Evolutionary conservation across 2,797 vertebrate species (phyloP).

Genomic region (Sebastes wilsoni): DNA sequence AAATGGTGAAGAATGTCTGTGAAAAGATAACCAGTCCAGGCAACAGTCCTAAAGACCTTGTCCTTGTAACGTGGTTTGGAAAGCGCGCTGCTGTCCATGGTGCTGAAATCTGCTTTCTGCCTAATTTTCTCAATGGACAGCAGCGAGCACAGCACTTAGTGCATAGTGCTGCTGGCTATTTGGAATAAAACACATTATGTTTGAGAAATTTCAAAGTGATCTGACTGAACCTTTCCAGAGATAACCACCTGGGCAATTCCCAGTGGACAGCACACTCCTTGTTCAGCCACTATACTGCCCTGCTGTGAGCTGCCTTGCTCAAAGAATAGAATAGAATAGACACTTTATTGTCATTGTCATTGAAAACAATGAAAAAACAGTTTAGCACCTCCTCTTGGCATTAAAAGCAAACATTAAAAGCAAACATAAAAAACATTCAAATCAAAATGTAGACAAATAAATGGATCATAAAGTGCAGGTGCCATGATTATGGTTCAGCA

Average conservation of each 20-base stretch:
- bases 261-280: background rate
- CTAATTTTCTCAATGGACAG: conserved; percentile 42
- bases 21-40: conserved; percentile 4
- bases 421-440: too few species aligned
- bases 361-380: too few species aligned
- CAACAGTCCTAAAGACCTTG: conserved; percentile 26
- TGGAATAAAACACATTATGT: background rate
- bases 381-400: too few species aligned
- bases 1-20: conserved; percentile 8
- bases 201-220: background rate
- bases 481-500: too few species aligned
- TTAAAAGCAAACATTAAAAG: too few species aligned
- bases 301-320: conserved; percentile 45
- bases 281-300: background rate
- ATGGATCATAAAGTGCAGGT: too few species aligned
- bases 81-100: conserved; percentile 82
- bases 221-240: background rate
- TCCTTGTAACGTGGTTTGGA: conserved; percentile 41
- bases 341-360: too few species aligned
- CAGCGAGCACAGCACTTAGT: background rate
- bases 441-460: too few species aligned
- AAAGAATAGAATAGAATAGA: background rate
- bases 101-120: conserved; percentile 76
- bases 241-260: background rate
- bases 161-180: background rate